These are phyloP conservation scores for Drosophila nigricruria DNA, from an alignment of 2,888 invertebrate species.

Conservation along the genomic window DNA sequence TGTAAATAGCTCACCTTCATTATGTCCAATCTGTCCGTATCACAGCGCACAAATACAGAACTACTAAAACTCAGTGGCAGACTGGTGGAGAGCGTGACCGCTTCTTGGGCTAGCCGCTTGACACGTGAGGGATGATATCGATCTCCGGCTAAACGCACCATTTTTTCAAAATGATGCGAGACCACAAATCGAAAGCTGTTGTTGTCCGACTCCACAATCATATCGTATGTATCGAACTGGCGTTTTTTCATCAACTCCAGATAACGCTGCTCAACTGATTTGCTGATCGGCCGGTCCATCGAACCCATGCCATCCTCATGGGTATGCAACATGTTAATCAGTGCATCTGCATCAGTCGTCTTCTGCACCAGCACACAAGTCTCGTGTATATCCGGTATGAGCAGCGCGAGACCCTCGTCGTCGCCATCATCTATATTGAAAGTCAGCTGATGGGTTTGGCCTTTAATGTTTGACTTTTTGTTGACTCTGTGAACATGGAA, in stretches of 20 bases:
- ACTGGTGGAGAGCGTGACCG: constrained; percentile 96
- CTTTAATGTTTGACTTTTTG: constrained; percentile 87
- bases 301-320: constrained; percentile 69
- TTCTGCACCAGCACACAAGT: constrained; percentile 84
- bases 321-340: constrained; percentile 70
- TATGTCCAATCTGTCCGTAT: constrained; percentile 96
- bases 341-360: constrained; percentile 82
- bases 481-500: constrained; percentile 86
- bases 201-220: constrained; percentile 92
- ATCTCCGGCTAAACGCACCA: constrained; percentile 94
- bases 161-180: constrained; percentile 95
- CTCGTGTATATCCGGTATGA: constrained; percentile 95
- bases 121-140: constrained; percentile 94
- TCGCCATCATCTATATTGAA: constrained; percentile 90
- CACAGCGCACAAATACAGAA: constrained; percentile 97
- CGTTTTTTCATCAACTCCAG: constrained; percentile 94
- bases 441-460: constrained; percentile 84
- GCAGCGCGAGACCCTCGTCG: constrained; percentile 94
- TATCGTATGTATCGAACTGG: constrained; percentile 97
- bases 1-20: constrained; percentile 91
- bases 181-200: constrained; percentile 93
- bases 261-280: constrained; percentile 91
- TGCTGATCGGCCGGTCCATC: constrained; percentile 86
- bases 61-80: constrained; percentile 96
- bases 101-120: constrained; percentile 97